phyloP scores from a whole-genome alignment of 2,888 invertebrate species.

The Xestia xanthographa region DNA sequence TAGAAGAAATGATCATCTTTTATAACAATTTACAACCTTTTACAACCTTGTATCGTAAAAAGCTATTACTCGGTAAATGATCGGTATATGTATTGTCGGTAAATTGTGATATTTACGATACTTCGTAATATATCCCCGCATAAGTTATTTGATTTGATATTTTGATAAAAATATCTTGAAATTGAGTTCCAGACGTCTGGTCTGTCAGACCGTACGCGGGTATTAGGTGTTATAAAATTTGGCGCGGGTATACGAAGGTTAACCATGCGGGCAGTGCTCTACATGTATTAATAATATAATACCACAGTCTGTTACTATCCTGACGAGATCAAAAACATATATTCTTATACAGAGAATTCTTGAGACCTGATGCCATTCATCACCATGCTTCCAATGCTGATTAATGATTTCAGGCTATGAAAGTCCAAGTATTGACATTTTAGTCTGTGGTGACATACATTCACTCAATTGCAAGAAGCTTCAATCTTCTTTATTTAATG shows the following conservation, averaged over 20 bases:
- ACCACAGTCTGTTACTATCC: neutral
- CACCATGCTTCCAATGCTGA: neutral
- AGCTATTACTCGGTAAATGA: neutral
- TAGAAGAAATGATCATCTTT: neutral
- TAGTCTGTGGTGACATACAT: neutral
- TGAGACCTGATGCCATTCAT: neutral
- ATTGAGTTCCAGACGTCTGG: neutral
- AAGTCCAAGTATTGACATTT: neutral
- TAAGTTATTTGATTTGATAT: neutral
- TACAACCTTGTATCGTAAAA: too few species aligned
- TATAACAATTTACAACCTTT: too few species aligned
- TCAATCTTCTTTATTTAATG: too few species aligned
- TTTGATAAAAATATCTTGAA: neutral
- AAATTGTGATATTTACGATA: neutral
- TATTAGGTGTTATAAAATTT: neutral
- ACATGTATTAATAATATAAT: conserved; percentile 7
- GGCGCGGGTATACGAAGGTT: neutral
- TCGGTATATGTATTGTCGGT: neutral
- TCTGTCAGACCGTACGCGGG: neutral
- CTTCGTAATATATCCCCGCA: too few species aligned
- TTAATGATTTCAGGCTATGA: neutral
- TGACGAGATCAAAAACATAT: neutral
- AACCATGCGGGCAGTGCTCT: neutral
- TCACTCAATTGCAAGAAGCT: too few species aligned
- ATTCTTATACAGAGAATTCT: neutral